Percentiles rank a stretch among this genome's conserved stretches.
These are phyloP conservation scores for Loxodonta africana DNA, from an alignment of 2,113 vertebrate genomes.

Conservation along the genomic window DNA sequence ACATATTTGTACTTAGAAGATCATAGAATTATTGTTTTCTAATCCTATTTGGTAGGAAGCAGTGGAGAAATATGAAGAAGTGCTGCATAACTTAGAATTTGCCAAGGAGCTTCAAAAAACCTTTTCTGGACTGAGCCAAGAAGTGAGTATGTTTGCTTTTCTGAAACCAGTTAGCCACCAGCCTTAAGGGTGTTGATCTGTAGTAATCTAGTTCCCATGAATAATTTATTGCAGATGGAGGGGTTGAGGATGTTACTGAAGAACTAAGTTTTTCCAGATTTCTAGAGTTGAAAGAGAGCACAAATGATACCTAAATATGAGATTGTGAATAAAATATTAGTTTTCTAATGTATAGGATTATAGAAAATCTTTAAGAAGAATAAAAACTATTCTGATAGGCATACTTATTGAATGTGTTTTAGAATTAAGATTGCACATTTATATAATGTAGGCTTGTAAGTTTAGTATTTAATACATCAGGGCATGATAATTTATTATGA, in stretches of 20 bases:
- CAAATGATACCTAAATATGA: conserved; percentile 2
- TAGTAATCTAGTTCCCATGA: not conserved
- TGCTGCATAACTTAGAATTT: conserved; percentile 95
- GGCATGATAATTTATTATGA: not conserved
- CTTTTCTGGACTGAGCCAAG: conserved; percentile 94
- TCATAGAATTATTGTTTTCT: conserved; percentile 58
- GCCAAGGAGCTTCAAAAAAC: conserved; percentile 97
- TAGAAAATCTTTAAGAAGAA: not conserved
- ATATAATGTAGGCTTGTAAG: not conserved
- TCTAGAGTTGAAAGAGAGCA: not conserved
- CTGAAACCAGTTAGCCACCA: not conserved
- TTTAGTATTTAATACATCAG: not conserved
- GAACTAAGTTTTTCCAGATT: conserved; percentile 36
- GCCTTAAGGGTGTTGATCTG: not conserved
- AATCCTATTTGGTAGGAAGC: conserved; percentile 90
- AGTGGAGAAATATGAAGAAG: conserved; percentile 96
- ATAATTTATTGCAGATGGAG: not conserved
- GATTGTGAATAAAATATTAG: not conserved
- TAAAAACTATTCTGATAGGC: conserved; percentile 6
- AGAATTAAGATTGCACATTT: not conserved
- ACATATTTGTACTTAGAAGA: not conserved
- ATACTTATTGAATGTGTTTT: not conserved
- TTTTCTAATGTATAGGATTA: not conserved
- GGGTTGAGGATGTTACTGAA: not conserved
- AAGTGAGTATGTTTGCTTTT: conserved; percentile 89